These are phyloP conservation scores for Psilopsiagon aymara DNA, from an alignment of 2,113 vertebrate species.

Conservation along the genomic window DNA sequence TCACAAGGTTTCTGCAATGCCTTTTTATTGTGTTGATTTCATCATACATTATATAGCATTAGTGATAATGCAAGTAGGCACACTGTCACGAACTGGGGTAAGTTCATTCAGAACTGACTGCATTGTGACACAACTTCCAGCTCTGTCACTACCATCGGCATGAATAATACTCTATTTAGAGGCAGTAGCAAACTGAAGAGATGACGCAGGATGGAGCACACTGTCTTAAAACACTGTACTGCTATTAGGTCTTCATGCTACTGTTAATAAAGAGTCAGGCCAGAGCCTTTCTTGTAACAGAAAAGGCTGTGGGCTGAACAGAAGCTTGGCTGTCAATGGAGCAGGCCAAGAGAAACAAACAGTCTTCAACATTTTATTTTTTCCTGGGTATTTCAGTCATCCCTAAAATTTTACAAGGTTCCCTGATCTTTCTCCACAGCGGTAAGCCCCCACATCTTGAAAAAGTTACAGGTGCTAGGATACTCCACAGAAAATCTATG, in stretches of 20 bases:
- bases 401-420: background rate
- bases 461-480: background rate
- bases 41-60: background rate
- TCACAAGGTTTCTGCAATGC: background rate
- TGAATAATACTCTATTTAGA: background rate
- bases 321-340: background rate
- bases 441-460: background rate
- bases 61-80: constrained; percentile 12
- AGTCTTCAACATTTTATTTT: background rate
- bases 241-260: background rate
- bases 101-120: background rate
- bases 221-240: background rate
- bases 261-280: background rate
- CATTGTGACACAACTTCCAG: background rate
- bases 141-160: background rate
- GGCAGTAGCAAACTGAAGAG: background rate
- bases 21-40: constrained; percentile 1
- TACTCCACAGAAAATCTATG: background rate
- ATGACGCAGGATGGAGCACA: background rate
- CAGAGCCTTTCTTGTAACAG: background rate
- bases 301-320: background rate
- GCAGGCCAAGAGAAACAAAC: background rate
- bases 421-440: background rate
- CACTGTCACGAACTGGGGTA: background rate
- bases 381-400: background rate